phyloP scores from a whole-genome alignment of 2,113 vertebrate genomes.

The Eleginops maclovinus region DNA sequence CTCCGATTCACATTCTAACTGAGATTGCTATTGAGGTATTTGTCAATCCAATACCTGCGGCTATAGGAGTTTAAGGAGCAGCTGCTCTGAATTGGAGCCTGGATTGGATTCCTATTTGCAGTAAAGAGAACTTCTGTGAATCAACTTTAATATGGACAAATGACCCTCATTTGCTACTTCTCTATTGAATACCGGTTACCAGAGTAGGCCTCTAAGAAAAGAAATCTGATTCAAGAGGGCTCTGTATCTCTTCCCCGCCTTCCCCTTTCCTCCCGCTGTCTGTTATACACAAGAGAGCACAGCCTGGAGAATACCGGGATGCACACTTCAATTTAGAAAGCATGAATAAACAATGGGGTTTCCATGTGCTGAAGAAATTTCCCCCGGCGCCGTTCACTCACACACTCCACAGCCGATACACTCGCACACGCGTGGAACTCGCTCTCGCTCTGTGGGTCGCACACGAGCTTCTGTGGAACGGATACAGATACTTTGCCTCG shows the following conservation, averaged over 20 bases:
- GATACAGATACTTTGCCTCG: constrained; percentile 29
- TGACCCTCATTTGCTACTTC: constrained; percentile 74
- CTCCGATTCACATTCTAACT: constrained; percentile 12
- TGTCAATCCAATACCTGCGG: constrained; percentile 48
- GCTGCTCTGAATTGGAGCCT: constrained; percentile 30
- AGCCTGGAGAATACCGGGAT: constrained; percentile 74
- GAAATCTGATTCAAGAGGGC: constrained; percentile 64
- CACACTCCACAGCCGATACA: constrained; percentile 39
- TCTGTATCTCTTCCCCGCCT: constrained; percentile 22
- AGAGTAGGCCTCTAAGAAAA: constrained; percentile 58
- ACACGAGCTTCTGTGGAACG: neutral
- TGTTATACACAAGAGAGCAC: constrained; percentile 61
- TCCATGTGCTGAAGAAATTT: constrained; percentile 82
- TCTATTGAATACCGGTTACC: constrained; percentile 61
- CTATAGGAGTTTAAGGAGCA: constrained; percentile 2
- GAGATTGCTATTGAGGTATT: constrained; percentile 38
- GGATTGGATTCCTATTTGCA: constrained; percentile 74
- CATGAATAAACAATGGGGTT: constrained; percentile 84
- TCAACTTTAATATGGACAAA: constrained; percentile 79
- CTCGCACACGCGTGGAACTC: constrained; percentile 34
- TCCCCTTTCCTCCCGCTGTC: constrained; percentile 15
- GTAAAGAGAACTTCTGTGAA: constrained; percentile 66
- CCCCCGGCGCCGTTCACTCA: constrained; percentile 70
- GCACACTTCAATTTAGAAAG: constrained; percentile 84
- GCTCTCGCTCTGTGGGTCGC: constrained; percentile 15